phyloP scores from a whole-genome alignment of 92 coral and sea anemone genomes.

The Heteractis magnifica region DNA sequence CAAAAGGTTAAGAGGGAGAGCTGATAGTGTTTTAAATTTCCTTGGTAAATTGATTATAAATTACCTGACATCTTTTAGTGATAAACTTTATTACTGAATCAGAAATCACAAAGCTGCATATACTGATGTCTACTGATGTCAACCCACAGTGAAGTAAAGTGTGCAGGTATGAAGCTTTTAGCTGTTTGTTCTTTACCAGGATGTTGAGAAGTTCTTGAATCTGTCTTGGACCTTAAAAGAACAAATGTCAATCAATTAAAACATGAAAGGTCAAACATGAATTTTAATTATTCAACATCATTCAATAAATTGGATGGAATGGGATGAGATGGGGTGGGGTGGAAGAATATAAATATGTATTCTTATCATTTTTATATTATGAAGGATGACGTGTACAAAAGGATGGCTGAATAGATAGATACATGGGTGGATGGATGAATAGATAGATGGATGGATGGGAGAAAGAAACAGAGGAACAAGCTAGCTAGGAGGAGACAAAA shows the following conservation, averaged over 20 bases:
- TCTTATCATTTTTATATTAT: background rate
- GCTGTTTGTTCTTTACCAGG: conserved; percentile 48
- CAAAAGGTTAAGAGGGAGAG: background rate
- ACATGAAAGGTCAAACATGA: background rate
- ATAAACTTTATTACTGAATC: conserved; percentile 52
- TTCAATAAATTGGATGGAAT: background rate
- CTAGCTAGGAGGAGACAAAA: no score
- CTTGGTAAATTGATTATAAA: background rate
- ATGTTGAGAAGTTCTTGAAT: conserved; percentile 67
- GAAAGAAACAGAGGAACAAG: no score
- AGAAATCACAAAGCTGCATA: conserved; percentile 57
- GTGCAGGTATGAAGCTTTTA: conserved; percentile 61
- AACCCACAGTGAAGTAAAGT: conserved; percentile 61
- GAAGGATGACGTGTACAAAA: background rate
- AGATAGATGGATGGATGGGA: background rate
- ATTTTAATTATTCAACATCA: background rate
- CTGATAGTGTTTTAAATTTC: background rate
- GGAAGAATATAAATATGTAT: no score
- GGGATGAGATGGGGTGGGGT: background rate
- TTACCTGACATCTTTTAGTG: conserved; percentile 67
- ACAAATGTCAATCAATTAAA: background rate
- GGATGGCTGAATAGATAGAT: background rate
- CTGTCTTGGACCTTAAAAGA: conserved; percentile 51
- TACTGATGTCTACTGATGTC: conserved; percentile 62
- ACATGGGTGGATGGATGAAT: background rate